These are phyloP conservation scores for Prionailurus bengalensis DNA, from an alignment of 2,113 vertebrate genomes.

Conservation along the genomic window DNA sequence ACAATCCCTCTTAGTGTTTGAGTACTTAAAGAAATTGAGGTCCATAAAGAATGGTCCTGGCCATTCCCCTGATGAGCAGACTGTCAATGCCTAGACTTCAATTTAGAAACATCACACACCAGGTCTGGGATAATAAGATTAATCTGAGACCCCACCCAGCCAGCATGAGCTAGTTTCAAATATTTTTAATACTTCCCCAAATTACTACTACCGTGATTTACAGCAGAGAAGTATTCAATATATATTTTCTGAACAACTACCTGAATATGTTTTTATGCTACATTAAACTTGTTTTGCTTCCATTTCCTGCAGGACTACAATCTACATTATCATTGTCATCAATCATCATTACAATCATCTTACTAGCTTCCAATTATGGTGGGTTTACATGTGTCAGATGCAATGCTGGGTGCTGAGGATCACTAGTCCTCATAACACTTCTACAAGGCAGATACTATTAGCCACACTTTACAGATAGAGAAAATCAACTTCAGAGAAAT, in stretches of 20 bases:
- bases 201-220: background rate
- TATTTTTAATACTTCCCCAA: background rate
- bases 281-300: constrained; percentile 31
- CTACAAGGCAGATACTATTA: background rate
- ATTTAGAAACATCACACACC: background rate
- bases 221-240: background rate
- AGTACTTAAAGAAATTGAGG: background rate
- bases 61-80: background rate
- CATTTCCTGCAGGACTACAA: background rate
- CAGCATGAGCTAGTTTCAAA: background rate
- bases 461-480: background rate
- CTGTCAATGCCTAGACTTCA: background rate
- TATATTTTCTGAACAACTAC: constrained; percentile 1
- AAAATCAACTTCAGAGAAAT: background rate
- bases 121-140: background rate
- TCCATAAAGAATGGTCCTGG: background rate
- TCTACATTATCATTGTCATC: background rate
- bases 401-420: background rate
- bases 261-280: background rate
- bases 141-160: background rate
- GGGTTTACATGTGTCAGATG: background rate
- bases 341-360: background rate
- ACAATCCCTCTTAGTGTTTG: background rate
- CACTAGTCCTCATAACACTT: background rate
- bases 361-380: background rate